Base-by-base conservation (phyloP, 2,797 vertebrate genomes). In the Brotula barbata region DNA sequence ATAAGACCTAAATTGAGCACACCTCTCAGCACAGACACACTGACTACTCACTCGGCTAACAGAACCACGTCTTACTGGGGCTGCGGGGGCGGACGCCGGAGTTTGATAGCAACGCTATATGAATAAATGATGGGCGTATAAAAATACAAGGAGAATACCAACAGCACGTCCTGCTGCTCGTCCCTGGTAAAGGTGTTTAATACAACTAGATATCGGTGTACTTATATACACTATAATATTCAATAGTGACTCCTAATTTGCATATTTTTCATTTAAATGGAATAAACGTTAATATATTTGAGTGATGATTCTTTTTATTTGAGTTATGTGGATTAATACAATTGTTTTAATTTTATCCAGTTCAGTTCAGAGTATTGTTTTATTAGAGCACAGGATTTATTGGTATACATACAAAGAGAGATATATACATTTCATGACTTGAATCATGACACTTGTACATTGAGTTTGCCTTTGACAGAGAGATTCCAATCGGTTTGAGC, bases 391-490 rank as follows among this genome's bases (percentile, higher is more conserved):
- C 85, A 87, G 77, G 79, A 77, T 89, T 81, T 85, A 88, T 85
- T 85, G 81, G 83, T 89, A 88, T 85, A 89, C 88, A 90, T 88
- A 89, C 87, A 91, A 88, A 88, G 83, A 86, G 87, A 89, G 68
- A 78, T 89, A 88, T 90, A 86, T 89, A 90, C 85, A 91, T 61
- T 74, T 84, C 79, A 85, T 83, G 80, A 87, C 71, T 83, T 19
- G 56, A 53, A 61, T 78, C 77, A 76, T 83, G 80, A 83, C 77
- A 85, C 40, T 83, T 81, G 83, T 81, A 82, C 85, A 88, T 74
- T 81, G 65, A 77, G 78, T 71, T 82, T 53, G 73, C 79, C 66
- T 80, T 70, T 73, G 78, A 79, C 58, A 64, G 60, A 77, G 68
- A 83, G 58, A 55, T 73, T 83, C 69, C 69, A 64, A 78, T 84